phyloP scores from a whole-genome alignment of 2,113 vertebrate genomes.

The Otis tarda region DNA sequence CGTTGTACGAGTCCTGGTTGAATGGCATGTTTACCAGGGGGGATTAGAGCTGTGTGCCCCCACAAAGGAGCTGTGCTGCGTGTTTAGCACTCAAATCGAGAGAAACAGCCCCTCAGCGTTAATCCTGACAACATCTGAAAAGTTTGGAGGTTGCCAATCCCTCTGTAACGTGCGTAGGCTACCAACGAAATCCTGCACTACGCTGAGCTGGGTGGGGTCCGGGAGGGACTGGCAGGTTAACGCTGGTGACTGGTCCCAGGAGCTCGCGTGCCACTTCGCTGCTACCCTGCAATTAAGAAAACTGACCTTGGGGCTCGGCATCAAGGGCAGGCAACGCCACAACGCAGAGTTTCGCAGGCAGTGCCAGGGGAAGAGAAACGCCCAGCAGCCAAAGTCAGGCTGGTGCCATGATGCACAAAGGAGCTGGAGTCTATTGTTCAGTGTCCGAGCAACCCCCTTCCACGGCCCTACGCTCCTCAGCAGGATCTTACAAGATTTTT shows the following conservation, averaged over 20 bases:
- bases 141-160: background rate
- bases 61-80: background rate
- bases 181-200: fast-evolving
- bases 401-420: constrained; percentile 9
- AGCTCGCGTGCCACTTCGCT: background rate
- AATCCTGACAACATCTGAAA: background rate
- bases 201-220: background rate
- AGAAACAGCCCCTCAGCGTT: background rate
- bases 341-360: background rate
- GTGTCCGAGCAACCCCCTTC: background rate
- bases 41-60: background rate
- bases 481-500: background rate
- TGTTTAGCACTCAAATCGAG: fast-evolving
- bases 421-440: background rate
- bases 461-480: background rate
- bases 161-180: fast-evolving
- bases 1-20: background rate
- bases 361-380: background rate
- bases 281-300: background rate
- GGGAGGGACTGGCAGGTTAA: background rate
- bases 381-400: background rate
- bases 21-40: background rate
- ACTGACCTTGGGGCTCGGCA: background rate
- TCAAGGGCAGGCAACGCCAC: background rate
- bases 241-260: background rate